phyloP scores from a whole-genome alignment of 2,888 invertebrate species.

The Cheilosia grossa region DNA sequence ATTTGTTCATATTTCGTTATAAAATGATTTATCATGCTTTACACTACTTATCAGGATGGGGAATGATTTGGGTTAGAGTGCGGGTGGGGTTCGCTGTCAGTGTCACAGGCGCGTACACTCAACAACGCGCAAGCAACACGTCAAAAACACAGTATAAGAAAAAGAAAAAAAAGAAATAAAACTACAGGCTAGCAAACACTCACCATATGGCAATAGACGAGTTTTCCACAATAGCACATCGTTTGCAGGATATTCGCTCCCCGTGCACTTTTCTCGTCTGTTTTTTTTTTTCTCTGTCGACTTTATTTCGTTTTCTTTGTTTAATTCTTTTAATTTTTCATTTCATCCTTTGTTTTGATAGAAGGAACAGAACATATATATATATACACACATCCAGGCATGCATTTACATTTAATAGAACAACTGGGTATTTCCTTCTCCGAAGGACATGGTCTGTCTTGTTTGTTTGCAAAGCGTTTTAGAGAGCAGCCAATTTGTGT shows the following conservation, averaged over 20 bases:
- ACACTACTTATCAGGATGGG: slow-evolving; percentile 12
- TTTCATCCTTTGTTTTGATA: slow-evolving; percentile 30
- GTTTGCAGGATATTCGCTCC: slow-evolving; percentile 68
- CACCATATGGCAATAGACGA: slow-evolving; percentile 79
- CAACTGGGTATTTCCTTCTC: slow-evolving; percentile 28
- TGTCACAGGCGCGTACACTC: slow-evolving; percentile 33
- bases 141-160: background rate
- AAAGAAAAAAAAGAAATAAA: slow-evolving; percentile 16
- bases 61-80: slow-evolving; percentile 6
- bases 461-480: slow-evolving; percentile 33
- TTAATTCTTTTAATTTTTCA: slow-evolving; percentile 13
- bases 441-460: slow-evolving; percentile 47
- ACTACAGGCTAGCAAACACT: slow-evolving; percentile 59
- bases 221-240: slow-evolving; percentile 79
- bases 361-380: slow-evolving; percentile 1
- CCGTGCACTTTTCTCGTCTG: slow-evolving; percentile 30
- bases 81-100: slow-evolving; percentile 43
- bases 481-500: slow-evolving; percentile 28
- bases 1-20: slow-evolving; percentile 57
- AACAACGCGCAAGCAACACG: slow-evolving; percentile 16
- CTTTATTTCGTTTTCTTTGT: slow-evolving; percentile 28
- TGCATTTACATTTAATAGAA: slow-evolving; percentile 66
- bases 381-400: slow-evolving; percentile 58
- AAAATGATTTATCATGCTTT: slow-evolving; percentile 69
- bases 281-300: slow-evolving; percentile 14